Evolutionary conservation across 2,797 vertebrate genomes (phyloP).

Genomic region (Merluccius polli): DNA sequence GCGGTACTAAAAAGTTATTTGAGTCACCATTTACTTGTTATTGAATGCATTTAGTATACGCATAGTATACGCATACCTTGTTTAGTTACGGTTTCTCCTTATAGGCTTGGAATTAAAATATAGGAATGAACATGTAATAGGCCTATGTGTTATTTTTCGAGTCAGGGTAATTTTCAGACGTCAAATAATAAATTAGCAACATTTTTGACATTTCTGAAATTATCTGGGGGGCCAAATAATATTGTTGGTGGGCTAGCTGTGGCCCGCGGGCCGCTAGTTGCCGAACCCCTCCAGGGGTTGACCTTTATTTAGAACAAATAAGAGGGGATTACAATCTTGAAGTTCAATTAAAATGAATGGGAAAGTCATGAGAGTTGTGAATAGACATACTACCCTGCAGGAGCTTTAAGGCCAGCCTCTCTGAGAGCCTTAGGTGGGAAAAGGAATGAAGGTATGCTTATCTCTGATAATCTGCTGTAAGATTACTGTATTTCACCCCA

Average conservation of each 20-base stretch:
- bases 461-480: conserved; percentile 31
- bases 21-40: too few species aligned
- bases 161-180: too few species aligned
- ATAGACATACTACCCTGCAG: too few species aligned
- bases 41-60: too few species aligned
- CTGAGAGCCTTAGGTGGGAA: neutral
- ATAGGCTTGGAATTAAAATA: too few species aligned
- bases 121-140: too few species aligned
- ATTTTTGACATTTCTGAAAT: neutral
- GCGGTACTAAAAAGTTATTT: too few species aligned
- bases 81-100: too few species aligned
- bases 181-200: neutral
- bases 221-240: neutral
- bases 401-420: neutral
- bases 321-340: neutral
- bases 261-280: neutral
- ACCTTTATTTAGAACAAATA: neutral
- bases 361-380: neutral
- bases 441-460: conserved; percentile 7
- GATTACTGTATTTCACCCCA: neutral
- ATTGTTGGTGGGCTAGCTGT: neutral
- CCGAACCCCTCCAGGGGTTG: neutral
- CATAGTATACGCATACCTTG: too few species aligned
- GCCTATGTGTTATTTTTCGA: too few species aligned
- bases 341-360: neutral